Conservation (phyloP, 2,113 vertebrate genomes). For the Carollia perspicillata region DNA sequence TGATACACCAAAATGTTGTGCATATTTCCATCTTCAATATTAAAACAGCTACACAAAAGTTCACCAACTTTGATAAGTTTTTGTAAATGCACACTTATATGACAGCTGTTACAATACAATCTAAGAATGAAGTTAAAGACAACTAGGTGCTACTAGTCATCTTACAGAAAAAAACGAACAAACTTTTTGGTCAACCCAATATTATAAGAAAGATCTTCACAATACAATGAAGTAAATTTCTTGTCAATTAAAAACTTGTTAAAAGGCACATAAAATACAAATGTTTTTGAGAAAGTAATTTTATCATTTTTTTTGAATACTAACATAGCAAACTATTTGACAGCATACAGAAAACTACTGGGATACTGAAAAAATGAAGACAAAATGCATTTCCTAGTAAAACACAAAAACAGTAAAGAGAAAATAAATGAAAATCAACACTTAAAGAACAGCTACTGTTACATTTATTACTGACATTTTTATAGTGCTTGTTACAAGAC, state of each 20-base stretch:
- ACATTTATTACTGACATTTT: background rate
- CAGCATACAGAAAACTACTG: background rate
- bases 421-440: background rate
- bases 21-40: no score
- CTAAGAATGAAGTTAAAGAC: no score
- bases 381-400: background rate
- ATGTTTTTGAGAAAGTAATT: background rate
- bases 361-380: background rate
- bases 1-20: no score
- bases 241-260: background rate
- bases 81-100: no score
- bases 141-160: no score
- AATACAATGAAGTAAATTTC: background rate
- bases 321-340: background rate
- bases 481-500: background rate
- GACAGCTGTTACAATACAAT: no score
- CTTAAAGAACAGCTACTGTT: background rate
- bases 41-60: no score
- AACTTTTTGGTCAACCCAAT: no score
- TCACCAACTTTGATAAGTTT: no score
- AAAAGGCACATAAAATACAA: background rate
- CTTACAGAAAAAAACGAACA: no score
- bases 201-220: background rate
- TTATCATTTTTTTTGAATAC: background rate
- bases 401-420: background rate